Evolutionary conservation across 2,888 invertebrate species (phyloP), one percentile per base, ranked within the genome.

Genomic region (Subacronicta megacephala): DNA sequence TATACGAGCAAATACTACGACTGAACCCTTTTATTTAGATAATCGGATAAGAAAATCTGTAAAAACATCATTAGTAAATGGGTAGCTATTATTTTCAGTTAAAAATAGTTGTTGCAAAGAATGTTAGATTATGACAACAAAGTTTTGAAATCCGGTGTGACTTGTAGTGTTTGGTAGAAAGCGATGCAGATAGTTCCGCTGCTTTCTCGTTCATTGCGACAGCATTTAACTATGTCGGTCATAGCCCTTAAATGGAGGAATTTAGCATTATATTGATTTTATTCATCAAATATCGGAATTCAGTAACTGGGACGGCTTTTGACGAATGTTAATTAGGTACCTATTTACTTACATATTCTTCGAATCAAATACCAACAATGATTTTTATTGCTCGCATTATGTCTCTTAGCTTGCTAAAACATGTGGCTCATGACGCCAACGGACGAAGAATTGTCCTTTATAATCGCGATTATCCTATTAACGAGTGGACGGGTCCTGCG

Each of bases 391-490:
- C 18, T 36, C 26, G 16, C 18, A 33, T 62, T 42, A 49, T 18
- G 12, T 40, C 26, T 35, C 40, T 45, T 43, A 47, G 29, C 37
- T 29, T 36, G 37, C 10, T 47, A 38, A 56, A 56, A 56, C n/a
- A n/a, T n/a, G n/a, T 41, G 31, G 23, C 43, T 56, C 45, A 50
- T 65, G 63, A 69, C 66, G 56, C 46, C 66, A 73, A 60, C 58
- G 57, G 36, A 51, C 70, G 37, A 47, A 62, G 66, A 71, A 66
- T 70, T 77, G 75, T 71, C 64, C 70, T 63, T 74, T 63, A 75
- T 69, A 77, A 78, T 72, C 75, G 79, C 81, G 82, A 90, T 92
- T 92, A 92, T 92, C 86, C 92, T 90, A 91, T 92, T 92, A 89
- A 67, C 46, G 78, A 54, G 54, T 54, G 65, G 68, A 58, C 72